Percentiles rank a stretch among this genome's conserved stretches.
Evolutionary conservation across 2,797 vertebrate genomes (phyloP).

Genomic region (Cossypha dichroa): DNA sequence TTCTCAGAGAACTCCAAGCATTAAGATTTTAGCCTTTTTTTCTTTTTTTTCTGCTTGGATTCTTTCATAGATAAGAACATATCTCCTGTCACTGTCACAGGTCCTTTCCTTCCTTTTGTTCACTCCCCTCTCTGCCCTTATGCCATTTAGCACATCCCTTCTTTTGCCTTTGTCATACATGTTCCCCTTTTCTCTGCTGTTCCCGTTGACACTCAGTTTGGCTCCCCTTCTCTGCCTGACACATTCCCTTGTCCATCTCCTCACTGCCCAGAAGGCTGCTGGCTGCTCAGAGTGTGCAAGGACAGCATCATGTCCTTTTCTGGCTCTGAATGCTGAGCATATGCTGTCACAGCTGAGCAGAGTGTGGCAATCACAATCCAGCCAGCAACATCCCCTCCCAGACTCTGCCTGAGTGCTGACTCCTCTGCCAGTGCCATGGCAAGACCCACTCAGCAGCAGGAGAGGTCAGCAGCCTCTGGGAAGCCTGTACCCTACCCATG

Average conservation of each 20-base stretch:
- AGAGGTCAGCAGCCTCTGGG: neutral
- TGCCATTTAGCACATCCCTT: neutral
- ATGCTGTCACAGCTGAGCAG: constrained; percentile 10
- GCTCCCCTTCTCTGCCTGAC: neutral
- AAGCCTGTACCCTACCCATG: rapidly evolving
- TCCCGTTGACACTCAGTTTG: rapidly evolving
- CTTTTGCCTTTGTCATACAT: neutral
- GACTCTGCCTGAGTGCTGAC: neutral
- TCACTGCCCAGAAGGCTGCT: neutral
- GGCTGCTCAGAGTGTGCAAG: neutral
- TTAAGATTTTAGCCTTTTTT: neutral
- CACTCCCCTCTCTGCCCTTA: neutral
- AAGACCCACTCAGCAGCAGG: neutral
- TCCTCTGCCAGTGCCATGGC: neutral
- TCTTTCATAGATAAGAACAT: neutral
- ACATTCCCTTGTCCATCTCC: neutral
- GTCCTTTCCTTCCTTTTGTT: neutral
- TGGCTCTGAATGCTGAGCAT: neutral
- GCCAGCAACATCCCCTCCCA: neutral
- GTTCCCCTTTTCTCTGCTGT: neutral
- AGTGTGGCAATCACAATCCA: neutral
- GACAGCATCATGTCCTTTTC: neutral
- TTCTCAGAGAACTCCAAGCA: neutral
- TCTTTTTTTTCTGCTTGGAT: neutral
- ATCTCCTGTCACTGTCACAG: neutral